phyloP scores from a whole-genome alignment of 1,140 invertebrate genomes.

The Proctacanthus coquilletti region DNA sequence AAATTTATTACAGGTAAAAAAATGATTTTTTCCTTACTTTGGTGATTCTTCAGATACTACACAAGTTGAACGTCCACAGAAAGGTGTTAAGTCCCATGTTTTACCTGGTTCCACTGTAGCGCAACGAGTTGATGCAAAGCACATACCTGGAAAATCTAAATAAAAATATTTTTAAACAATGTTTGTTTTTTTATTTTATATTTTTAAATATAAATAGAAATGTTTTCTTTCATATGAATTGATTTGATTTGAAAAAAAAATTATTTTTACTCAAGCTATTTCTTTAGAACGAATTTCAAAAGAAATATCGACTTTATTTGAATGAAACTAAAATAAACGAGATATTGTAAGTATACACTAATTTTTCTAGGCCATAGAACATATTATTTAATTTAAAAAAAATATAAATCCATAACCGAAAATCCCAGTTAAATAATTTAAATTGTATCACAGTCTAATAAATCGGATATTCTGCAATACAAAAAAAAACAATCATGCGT shows the following conservation, averaged over 20 bases:
- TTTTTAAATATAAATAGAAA: background rate
- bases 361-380: too few relatives aligned
- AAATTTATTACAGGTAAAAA: slow-evolving; percentile 1
- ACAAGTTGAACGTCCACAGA: slow-evolving; percentile 76
- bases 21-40: slow-evolving; percentile 13
- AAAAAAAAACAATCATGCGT: too few relatives aligned
- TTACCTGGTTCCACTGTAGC: slow-evolving; percentile 68
- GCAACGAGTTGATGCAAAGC: slow-evolving; percentile 77
- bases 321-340: background rate
- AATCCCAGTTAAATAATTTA: too few relatives aligned
- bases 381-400: too few relatives aligned
- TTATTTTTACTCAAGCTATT: too few relatives aligned
- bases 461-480: too few relatives aligned
- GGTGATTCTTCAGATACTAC: slow-evolving; percentile 56
- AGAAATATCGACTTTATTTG: background rate
- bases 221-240: too few relatives aligned
- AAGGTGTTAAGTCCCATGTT: slow-evolving; percentile 68
- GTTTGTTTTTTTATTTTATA: slow-evolving; percentile 1
- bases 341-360: too few relatives aligned
- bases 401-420: too few relatives aligned
- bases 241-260: too few relatives aligned
- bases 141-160: slow-evolving; percentile 76
- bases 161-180: slow-evolving; percentile 9
- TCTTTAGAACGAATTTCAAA: too few relatives aligned
- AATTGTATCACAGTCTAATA: too few relatives aligned